These are phyloP conservation scores for Palythoa grandiflora DNA, from an alignment of 92 coral and sea anemone genomes.

Conservation along the genomic window DNA sequence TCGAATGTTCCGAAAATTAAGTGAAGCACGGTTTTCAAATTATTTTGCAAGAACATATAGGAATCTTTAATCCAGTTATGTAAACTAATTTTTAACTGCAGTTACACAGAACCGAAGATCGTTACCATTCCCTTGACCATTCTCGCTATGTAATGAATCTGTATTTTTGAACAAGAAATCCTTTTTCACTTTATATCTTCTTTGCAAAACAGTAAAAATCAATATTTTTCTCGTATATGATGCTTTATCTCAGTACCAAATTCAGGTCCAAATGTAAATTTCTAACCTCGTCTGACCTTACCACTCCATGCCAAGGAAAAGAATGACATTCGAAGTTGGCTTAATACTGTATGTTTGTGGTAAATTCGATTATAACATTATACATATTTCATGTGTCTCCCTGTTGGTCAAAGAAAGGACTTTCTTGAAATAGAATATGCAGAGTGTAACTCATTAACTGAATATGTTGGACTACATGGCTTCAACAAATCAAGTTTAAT, in stretches of 20 bases:
- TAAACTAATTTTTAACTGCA: too few relatives aligned
- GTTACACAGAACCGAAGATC: too few relatives aligned
- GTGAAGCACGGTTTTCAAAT: too few relatives aligned
- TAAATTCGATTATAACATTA: not conserved
- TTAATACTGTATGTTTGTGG: not conserved
- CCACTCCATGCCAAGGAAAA: not conserved
- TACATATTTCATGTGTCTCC: too few relatives aligned
- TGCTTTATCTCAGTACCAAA: not conserved
- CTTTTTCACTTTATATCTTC: not conserved
- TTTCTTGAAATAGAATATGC: too few relatives aligned
- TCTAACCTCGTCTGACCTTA: constrained; percentile 42
- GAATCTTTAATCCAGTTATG: too few relatives aligned
- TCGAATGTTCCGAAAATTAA: too few relatives aligned
- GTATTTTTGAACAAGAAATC: not conserved
- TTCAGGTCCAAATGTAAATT: not conserved
- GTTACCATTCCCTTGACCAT: not conserved
- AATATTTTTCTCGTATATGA: not conserved
- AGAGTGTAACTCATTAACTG: too few relatives aligned
- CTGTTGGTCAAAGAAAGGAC: too few relatives aligned
- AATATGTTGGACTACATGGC: too few relatives aligned
- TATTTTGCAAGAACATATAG: too few relatives aligned
- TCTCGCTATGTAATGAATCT: not conserved
- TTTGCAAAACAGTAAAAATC: not conserved
- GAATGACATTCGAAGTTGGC: not conserved
- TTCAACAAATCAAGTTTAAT: too few relatives aligned